Conservation (phyloP, 2,888 invertebrate species). For the Amblyteles armatorius region DNA sequence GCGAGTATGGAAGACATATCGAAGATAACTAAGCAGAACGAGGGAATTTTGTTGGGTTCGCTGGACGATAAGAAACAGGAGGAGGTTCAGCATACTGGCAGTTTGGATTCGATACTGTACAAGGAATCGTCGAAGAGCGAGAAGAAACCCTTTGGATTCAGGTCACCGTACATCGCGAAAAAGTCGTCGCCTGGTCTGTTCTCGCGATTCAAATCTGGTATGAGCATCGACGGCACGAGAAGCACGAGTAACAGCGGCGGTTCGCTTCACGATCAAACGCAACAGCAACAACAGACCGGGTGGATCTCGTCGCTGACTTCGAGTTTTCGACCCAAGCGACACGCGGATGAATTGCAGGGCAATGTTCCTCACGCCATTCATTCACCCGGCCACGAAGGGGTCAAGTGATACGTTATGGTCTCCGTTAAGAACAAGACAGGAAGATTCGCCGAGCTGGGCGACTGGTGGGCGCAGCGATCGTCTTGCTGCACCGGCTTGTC, state of each 20-base stretch:
- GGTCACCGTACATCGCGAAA: slow-evolving; percentile 78
- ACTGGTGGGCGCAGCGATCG: slow-evolving; percentile 79
- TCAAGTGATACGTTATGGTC: slow-evolving; percentile 81
- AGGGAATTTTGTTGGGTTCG: slow-evolving; percentile 75
- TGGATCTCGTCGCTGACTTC: slow-evolving; percentile 84
- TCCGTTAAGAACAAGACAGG: slow-evolving; percentile 74
- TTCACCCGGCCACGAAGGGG: slow-evolving; percentile 80
- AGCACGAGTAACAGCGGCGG: slow-evolving; percentile 81
- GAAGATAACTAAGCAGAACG: slow-evolving; percentile 81
- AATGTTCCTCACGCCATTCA: slow-evolving; percentile 75
- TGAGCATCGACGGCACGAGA: slow-evolving; percentile 82
- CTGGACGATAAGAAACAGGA: slow-evolving; percentile 79
- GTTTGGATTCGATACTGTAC: slow-evolving; percentile 82
- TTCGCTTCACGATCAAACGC: slow-evolving; percentile 78
- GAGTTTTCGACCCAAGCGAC: slow-evolving; percentile 82
- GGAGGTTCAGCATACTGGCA: slow-evolving; percentile 80
- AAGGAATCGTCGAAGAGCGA: slow-evolving; percentile 77
- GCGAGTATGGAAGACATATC: slow-evolving; percentile 84
- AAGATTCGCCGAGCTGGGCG: slow-evolving; percentile 74
- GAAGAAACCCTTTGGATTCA: slow-evolving; percentile 73
- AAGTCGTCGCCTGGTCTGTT: slow-evolving; percentile 80
- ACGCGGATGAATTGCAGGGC: slow-evolving; percentile 71
- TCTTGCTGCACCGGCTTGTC: slow-evolving; percentile 79
- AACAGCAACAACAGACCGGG: slow-evolving; percentile 77
- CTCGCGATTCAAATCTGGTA: slow-evolving; percentile 82